Evolutionary conservation across 1,140 invertebrate species (phyloP), one percentile per base, ranked within the genome.

Genomic region (Lutraria rhynchaena): DNA sequence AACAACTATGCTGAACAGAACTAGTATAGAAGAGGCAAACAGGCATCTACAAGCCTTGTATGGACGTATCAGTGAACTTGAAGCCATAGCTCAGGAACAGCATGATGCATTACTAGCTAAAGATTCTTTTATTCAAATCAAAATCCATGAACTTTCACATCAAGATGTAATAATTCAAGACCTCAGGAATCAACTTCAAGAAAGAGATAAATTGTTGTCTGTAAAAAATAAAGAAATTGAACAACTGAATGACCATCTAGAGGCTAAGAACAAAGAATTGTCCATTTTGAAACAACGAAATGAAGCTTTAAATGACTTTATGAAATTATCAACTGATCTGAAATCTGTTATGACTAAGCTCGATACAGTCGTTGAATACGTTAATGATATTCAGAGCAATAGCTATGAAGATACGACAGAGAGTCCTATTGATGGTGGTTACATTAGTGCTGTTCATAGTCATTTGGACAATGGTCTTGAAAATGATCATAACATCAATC

Each of bases 21-120:
- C 86, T n/a, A 88, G 69, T 33, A 89, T 89, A 57, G 86, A 89
- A n/a, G 88, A 89, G 63, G 88, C 88, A 4, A 89, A 89, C 65
- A 84, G 81, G 67, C 88, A 89, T 57, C 69, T 89, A 13, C 80
- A 85, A 60, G 85, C 85, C 41, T 74, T 89, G 17, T 83, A 88
- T 44, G 65, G 60, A 27, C 80, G 83, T 22, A 83, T 89, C 0
- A 41, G 82, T n/a, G 84, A 87, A 60, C 83, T 88, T 1, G 88
- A 89, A 86, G 60, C 44, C 13, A 84, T 83, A 15, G 80, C 85
- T 11, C 71, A 86, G 27, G 83, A 87, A 41, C 88, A 89, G 67
- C 63, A 84, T 17, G 80, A 83, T 29, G 71, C 82, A 35, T 51
- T 88, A 31, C 19, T 70, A 17, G 71, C 71, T 0, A 88, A 88